Percentiles rank a stretch among this genome's conserved stretches.
Evolutionary conservation across 2,888 invertebrate genomes (phyloP).

Genomic region (Drosophila nr. perissopoda): DNA sequence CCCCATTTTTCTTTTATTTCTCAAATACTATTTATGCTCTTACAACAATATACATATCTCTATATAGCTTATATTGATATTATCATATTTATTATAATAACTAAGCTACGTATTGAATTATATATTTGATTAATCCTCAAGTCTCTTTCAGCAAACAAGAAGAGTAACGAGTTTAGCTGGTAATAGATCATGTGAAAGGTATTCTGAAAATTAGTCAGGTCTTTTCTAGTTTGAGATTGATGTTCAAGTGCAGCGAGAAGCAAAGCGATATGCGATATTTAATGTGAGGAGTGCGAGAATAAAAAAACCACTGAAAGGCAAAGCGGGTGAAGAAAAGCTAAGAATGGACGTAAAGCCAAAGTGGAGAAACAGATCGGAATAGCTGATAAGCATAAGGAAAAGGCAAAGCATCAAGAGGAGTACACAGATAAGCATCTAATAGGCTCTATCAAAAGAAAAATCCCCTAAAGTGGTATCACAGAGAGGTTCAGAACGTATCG

Average conservation of each 20-base stretch:
- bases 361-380: neutral
- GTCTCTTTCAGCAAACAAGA: slow-evolving; percentile 59
- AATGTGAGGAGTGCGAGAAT: neutral
- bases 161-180: neutral
- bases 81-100: slow-evolving; percentile 23
- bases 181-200: neutral
- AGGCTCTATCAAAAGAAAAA: neutral
- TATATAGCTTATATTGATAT: slow-evolving; percentile 8
- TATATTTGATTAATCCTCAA: slow-evolving; percentile 45
- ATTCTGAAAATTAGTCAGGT: neutral
- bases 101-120: slow-evolving; percentile 54
- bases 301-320: neutral
- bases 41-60: slow-evolving; percentile 5
- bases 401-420: neutral
- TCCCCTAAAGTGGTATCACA: neutral
- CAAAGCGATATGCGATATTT: neutral
- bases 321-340: neutral
- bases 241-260: slow-evolving; percentile 2
- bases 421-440: neutral
- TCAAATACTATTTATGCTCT: slow-evolving; percentile 33
- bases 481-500: neutral
- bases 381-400: neutral
- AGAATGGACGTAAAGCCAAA: neutral
- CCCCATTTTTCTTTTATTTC: slow-evolving; percentile 21
- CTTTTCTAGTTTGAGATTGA: neutral